Evolutionary conservation across 2,113 vertebrate genomes (phyloP), one percentile per base, ranked within the genome.

Genomic region (Epinephelus cyanopodus): DNA sequence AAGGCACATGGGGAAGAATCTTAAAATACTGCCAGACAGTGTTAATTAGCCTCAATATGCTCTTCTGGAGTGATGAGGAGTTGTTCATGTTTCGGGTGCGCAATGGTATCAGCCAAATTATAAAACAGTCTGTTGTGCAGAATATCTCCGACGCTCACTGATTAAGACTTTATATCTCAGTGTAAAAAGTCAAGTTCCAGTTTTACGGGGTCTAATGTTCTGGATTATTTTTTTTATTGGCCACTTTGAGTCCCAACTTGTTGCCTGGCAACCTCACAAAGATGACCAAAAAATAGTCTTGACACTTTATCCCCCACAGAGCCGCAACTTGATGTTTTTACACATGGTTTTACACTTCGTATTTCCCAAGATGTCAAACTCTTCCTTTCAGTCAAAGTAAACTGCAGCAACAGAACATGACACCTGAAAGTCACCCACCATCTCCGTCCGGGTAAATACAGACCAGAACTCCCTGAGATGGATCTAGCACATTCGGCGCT

Each of bases 11-110:
- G 19, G 42, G 48, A 47, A 9, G 57, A 60, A 53, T 76, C 48
- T 29, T 0, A n/a, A 80, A 71, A 62, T 37, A 8, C 62, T 52
- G 74, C 70, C 74, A 74, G 80, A n/a, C 39, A 3, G 15, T 6
- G 65, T 60, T 76, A 79, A 65, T 74, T 52, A 58, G n/a, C 54
- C 18, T 67, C 37, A 39, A 12, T 37, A 6, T 45, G 57, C 33
- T 60, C 33, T 1, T 21, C 8, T 58, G 27, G 6, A 50, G 45
- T 53, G 37, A 21, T 18, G 53, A 54, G 45, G 70, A 27, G 17
- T 42, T 15, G 12, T 56, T 67, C 42, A 78, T 13, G 9, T 23
- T 54, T 58, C 4, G 14, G 57, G 50, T 37, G 58, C 2, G 1
- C 50, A 54, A n/a, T 13, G 17, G 18, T 6, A 4, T 64, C 25